Evolutionary conservation across 2,888 invertebrate species (phyloP), one percentile per base, ranked within the genome.

Genomic region (Tetragonula carbonaria): DNA sequence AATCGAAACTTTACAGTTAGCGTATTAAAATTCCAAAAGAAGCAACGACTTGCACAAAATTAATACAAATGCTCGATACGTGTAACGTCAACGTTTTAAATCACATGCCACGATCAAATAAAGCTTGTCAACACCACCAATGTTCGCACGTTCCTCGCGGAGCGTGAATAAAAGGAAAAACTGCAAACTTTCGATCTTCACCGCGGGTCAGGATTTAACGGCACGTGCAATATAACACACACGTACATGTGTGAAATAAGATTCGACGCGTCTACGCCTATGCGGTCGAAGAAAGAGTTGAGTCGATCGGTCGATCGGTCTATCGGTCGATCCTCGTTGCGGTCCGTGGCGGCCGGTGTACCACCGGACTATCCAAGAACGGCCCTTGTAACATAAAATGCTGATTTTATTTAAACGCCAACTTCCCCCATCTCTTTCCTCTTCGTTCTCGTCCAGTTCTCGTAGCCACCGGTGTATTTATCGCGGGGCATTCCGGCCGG

Each of bases 401-500:
- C 91, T 92, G 92, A 92, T 92, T 94, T 94, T 94, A 94, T 94
- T 94, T 91, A 92, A 92, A 92, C 92, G 91, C 90, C 90, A 76
- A 71, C 80, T 80, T 80, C 59, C 77, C 45, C 45, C 45, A 45
- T 45, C 45, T 45, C 73, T 72, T 74, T 79, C 73, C 75, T 80
- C 83, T 86, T 79, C 82, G 82, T 80, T 79, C 87, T 81, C 86
- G 81, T 80, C 87, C 90, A 79, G 87, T 84, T 80, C 28, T 89
- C 84, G 88, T 87, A 89, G 88, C 90, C 85, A 87, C 91, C 85
- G 91, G 88, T 87, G 89, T 93, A 93, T 93, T 94, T 93, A 94
- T 94, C 92, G 93, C 90, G 91, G 88, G 90, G 90, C 92, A 92
- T 93, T 92, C 92, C 93, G 93, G 87, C 90, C 91, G 93, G 93